Conservation (phyloP, 92 coral and sea anemone species). For the Galaxea fascicularis region DNA sequence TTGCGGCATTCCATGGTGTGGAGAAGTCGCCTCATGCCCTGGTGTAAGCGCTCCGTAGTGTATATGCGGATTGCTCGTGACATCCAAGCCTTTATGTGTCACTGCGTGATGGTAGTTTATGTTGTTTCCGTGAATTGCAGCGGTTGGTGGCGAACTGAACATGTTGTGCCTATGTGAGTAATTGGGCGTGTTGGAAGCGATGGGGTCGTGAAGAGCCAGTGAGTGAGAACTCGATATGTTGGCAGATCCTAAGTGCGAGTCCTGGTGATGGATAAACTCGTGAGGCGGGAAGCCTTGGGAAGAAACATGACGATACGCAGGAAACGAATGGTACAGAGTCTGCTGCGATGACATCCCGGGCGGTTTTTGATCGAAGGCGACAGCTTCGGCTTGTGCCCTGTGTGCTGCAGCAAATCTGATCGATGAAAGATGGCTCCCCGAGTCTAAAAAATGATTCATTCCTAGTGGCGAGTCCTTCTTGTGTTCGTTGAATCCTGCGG, state of each 20-base stretch:
- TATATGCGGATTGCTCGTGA: slow-evolving; percentile 70
- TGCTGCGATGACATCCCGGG: slow-evolving; percentile 91
- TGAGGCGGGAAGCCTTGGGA: slow-evolving; percentile 86
- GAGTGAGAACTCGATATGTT: slow-evolving; percentile 85
- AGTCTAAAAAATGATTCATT: slow-evolving; percentile 89
- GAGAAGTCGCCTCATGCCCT: slow-evolving; percentile 78
- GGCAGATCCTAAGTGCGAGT: slow-evolving; percentile 85
- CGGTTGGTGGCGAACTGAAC: slow-evolving; percentile 82
- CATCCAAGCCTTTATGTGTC: slow-evolving; percentile 88
- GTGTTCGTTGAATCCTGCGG: slow-evolving; percentile 76
- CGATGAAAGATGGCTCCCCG: slow-evolving; percentile 88
- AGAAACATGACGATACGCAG: slow-evolving; percentile 89
- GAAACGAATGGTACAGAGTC: slow-evolving; percentile 95
- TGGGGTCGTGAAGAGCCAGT: slow-evolving; percentile 85
- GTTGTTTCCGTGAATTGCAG: slow-evolving; percentile 85
- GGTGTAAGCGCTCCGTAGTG: slow-evolving; percentile 86
- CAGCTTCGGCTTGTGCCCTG: slow-evolving; percentile 80
- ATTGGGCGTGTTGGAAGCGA: slow-evolving; percentile 83
- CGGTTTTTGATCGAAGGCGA: slow-evolving; percentile 90
- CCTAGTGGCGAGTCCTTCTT: slow-evolving; percentile 78
- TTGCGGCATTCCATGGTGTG: slow-evolving; percentile 90
- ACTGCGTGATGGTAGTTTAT: slow-evolving; percentile 91
- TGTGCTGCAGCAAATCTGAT: slow-evolving; percentile 85
- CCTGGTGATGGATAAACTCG: slow-evolving; percentile 90
- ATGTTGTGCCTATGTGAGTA: slow-evolving; percentile 89